Evolutionary conservation across 2,113 vertebrate species (phyloP).

Genomic region (Aspidoscelis tigris): DNA sequence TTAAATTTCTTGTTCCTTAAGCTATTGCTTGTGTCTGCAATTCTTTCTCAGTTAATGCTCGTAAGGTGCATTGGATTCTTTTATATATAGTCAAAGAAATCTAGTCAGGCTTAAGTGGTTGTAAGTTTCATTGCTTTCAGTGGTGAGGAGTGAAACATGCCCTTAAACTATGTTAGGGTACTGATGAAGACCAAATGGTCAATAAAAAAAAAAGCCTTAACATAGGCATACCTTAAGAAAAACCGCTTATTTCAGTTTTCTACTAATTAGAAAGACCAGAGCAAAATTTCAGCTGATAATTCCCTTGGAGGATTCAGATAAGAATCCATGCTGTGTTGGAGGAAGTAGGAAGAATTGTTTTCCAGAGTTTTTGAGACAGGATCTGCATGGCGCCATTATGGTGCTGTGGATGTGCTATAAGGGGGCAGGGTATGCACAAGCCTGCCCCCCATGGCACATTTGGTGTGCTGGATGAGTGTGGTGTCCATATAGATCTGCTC

Average conservation of each 20-base stretch:
- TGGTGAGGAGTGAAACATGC: neutral
- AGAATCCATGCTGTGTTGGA: neutral
- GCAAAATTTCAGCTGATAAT: neutral
- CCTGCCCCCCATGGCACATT: no score
- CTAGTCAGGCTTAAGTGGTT: neutral
- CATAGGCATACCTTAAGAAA: neutral
- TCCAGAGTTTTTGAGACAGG: neutral
- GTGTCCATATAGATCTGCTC: no score
- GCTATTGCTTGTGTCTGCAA: neutral
- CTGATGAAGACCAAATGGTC: neutral
- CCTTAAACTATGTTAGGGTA: neutral
- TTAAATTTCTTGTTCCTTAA: neutral
- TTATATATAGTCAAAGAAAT: neutral
- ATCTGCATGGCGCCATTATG: no score
- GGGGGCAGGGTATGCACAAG: no score
- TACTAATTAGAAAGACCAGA: neutral
- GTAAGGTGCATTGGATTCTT: neutral
- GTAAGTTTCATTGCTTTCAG: neutral
- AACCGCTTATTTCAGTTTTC: neutral
- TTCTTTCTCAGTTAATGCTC: neutral
- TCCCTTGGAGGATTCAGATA: neutral
- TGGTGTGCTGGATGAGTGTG: no score
- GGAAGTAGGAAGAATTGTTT: neutral
- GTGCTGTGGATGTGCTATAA: no score
- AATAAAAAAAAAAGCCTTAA: neutral